phyloP scores from a whole-genome alignment of 2,888 invertebrate genomes.

The Eristalis arbustorum region DNA sequence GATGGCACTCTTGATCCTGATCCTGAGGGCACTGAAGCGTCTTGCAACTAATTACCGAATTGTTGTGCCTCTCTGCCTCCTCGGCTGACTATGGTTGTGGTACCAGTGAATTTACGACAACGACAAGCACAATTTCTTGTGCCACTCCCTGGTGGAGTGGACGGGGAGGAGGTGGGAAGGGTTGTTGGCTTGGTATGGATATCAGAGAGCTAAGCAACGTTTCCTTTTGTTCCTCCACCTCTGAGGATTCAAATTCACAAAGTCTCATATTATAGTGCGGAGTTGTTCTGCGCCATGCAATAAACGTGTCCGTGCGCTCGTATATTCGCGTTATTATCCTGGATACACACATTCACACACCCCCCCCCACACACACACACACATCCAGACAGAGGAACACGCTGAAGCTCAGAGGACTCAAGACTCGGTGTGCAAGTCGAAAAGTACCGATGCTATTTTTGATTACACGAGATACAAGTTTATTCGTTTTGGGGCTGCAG shows the following conservation, averaged over 20 bases:
- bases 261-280: conserved; percentile 64
- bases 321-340: conserved; percentile 66
- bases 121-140: conserved; percentile 14
- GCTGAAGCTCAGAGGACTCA: neutral
- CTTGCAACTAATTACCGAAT: conserved; percentile 67
- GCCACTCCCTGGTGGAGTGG: neutral
- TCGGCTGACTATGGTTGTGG: neutral
- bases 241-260: conserved; percentile 62
- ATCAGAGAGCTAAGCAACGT: conserved; percentile 9
- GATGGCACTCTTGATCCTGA: neutral
- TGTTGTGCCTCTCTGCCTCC: conserved; percentile 19
- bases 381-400: neutral
- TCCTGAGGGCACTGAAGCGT: conserved; percentile 39
- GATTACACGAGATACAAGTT: conserved; percentile 70
- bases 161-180: no score
- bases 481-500: conserved; percentile 69
- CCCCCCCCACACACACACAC: neutral
- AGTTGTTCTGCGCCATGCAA: conserved; percentile 49
- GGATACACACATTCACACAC: conserved; percentile 14
- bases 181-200: neutral
- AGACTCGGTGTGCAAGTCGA: conserved; percentile 32
- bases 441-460: conserved; percentile 68
- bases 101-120: conserved; percentile 43
- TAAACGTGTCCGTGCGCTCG: conserved; percentile 49
- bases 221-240: conserved; percentile 53